A percentile compares a stretch with the other conserved stretches of the same genome.
phyloP scores from a whole-genome alignment of 2,797 vertebrate species.

The Molossus alvarezi region DNA sequence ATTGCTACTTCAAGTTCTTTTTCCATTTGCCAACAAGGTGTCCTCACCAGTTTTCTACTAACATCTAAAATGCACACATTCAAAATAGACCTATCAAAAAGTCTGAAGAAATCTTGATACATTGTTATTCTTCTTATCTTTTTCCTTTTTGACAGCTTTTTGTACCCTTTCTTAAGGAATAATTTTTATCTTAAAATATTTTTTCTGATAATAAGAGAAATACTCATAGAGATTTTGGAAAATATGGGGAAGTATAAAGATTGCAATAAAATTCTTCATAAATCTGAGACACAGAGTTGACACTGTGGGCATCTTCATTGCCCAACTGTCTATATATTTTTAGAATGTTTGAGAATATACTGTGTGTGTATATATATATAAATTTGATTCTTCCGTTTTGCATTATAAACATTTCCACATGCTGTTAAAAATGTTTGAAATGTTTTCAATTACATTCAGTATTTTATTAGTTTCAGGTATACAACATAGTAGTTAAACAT shows the following conservation, averaged over 20 bases:
- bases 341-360: constrained; percentile 59
- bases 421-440: constrained; percentile 21
- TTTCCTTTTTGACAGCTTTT: constrained; percentile 30
- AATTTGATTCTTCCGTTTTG: constrained; percentile 55
- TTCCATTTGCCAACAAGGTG: not conserved
- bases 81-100: constrained; percentile 28
- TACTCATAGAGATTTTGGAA: not conserved
- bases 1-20: not conserved
- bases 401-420: constrained; percentile 50
- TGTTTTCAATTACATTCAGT: not conserved
- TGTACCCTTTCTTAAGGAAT: not conserved
- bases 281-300: constrained; percentile 27
- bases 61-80: constrained; percentile 12
- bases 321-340: constrained; percentile 38
- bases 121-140: not conserved
- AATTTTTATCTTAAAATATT: constrained; percentile 61
- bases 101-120: constrained; percentile 37
- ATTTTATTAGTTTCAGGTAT: not conserved
- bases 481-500: not conserved
- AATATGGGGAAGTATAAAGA: not conserved
- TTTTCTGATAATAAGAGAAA: constrained; percentile 63
- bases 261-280: constrained; percentile 19
- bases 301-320: not conserved
- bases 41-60: not conserved
- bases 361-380: not conserved